Percentiles rank a stretch among this genome's conserved stretches.
Evolutionary conservation across 2,113 vertebrate genomes (phyloP).

Genomic region (Miniopterus natalensis): DNA sequence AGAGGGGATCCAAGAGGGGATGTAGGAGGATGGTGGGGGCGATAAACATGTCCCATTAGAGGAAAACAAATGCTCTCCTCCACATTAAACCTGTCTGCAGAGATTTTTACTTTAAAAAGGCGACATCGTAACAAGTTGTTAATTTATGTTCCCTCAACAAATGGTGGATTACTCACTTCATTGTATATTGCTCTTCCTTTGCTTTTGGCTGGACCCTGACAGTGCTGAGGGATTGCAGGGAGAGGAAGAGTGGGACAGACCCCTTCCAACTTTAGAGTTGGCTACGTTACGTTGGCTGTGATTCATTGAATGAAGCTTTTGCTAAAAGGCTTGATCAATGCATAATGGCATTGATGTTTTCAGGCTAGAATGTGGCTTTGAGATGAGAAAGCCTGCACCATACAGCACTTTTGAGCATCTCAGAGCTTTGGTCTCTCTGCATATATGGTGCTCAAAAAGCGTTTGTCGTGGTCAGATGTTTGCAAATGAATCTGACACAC

Average conservation of each 20-base stretch:
- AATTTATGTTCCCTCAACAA: constrained; percentile 84
- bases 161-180: constrained; percentile 75
- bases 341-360: constrained; percentile 48
- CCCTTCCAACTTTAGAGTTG: background rate
- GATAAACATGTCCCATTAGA: constrained; percentile 70
- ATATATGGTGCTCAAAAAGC: background rate
- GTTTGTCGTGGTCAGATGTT: constrained; percentile 7
- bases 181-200: constrained; percentile 77
- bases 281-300: background rate
- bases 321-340: constrained; percentile 66
- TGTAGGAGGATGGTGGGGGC: constrained; percentile 70
- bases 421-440: background rate
- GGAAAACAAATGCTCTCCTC: constrained; percentile 79
- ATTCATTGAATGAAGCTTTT: constrained; percentile 65
- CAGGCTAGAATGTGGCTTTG: background rate
- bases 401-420: background rate
- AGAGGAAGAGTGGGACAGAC: background rate
- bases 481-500: background rate
- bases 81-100: constrained; percentile 76
- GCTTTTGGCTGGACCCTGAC: constrained; percentile 54
- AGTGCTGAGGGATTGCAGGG: background rate
- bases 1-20: constrained; percentile 80
- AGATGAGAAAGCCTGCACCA: background rate
- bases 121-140: constrained; percentile 69
- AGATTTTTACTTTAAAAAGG: constrained; percentile 79